Evolutionary conservation across 2,797 vertebrate genomes (phyloP), one percentile per base, ranked within the genome.

Genomic region (Coccyzus lansbergi): DNA sequence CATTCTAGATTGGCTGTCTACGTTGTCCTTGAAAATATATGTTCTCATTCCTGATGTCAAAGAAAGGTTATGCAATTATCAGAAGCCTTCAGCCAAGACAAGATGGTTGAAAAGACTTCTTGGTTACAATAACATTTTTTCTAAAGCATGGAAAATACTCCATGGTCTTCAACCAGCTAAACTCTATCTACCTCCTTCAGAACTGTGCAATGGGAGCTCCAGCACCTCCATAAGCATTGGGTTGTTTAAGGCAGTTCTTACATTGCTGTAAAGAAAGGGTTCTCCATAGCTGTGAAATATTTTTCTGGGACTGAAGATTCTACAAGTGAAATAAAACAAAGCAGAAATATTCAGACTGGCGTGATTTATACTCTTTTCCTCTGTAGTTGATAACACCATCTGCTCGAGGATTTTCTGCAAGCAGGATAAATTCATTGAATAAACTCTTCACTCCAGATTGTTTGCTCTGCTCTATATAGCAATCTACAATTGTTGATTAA

Each of bases 401-500:
- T 96, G 94, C 82, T 93, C 1, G 0, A 78, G 58, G 69, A 92
- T 93, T 95, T 93, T 91, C 65, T 94, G 68, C 86, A 83, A 91
- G 76, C 58, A 83, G 76, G 28, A 53, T 95, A 65, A 83, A 92
- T 87, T 95, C 68, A 83, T 77, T 85, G 90, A 92, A 95, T 95
- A 69, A 95, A 92, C 51, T 51, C 2, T 31, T 94, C 58, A 38
- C 55, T 91, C 86, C 93, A 95, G 88, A 93, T 89, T 95, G 93
- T 89, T 94, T 95, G 78, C 92, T 95, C 55, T 0, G 25, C 90
- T 95, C 95, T 91, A 78, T 48, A 87, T 91, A 95, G 82, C 94
- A 91, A 80, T 83, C 51, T 89, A 75, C 53, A 71, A 55, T 71
- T 86, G 58, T 58, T 93, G 86, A 89, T 94, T 94, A 95, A 91